Conservation (phyloP, 2,888 invertebrate genomes). For the Aricia artaxerxes region DNA sequence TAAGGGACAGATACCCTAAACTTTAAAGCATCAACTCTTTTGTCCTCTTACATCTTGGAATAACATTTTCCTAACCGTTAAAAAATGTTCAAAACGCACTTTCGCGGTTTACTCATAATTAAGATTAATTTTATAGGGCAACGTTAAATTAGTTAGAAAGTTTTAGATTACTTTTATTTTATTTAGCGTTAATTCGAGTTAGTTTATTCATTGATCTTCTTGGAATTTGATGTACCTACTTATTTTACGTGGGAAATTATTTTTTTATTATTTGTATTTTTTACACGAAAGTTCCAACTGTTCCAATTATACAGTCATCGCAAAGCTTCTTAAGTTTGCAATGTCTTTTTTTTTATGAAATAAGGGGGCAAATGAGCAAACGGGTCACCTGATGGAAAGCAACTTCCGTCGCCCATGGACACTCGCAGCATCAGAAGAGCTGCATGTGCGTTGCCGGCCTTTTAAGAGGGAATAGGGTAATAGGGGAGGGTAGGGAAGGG, state of each 20-base stretch:
- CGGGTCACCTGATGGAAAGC: no score
- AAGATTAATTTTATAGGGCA: constrained; percentile 8
- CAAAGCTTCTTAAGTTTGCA: neutral
- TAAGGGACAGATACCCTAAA: no score
- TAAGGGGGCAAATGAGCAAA: no score
- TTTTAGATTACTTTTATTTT: constrained; percentile 12
- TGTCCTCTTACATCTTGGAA: no score
- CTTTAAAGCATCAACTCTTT: no score
- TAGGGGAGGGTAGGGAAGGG: no score
- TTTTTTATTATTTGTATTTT: neutral
- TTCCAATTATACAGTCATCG: neutral
- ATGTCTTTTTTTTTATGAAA: no score
- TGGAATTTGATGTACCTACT: neutral
- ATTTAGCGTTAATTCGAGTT: neutral
- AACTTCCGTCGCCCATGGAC: no score
- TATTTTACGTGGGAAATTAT: neutral
- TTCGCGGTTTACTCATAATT: constrained; percentile 15
- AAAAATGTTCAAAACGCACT: neutral
- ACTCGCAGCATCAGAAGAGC: no score
- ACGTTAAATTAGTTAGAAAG: neutral
- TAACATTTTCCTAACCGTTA: constrained; percentile 18
- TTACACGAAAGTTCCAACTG: no score
- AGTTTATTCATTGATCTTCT: neutral
- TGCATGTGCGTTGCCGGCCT: no score
- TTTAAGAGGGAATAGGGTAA: no score